These are phyloP conservation scores for Acanthosepion lycidas DNA, from an alignment of 2,888 invertebrate genomes.

Conservation along the genomic window DNA sequence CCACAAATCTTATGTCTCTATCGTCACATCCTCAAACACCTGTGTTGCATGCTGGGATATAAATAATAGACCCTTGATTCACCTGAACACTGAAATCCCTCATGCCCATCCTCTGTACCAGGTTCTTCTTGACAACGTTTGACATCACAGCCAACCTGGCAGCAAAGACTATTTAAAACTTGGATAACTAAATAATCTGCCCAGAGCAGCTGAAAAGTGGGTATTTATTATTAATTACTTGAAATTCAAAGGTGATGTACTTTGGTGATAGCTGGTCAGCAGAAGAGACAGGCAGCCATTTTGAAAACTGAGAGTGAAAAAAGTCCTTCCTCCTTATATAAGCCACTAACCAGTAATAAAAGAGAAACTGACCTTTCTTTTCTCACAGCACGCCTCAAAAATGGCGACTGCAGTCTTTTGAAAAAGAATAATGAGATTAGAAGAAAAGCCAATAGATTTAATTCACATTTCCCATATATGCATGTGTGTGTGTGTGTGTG, in stretches of 20 bases:
- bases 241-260: not conserved
- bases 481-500: too few species aligned
- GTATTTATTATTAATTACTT: not conserved
- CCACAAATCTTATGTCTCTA: not conserved
- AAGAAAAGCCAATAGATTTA: too few species aligned
- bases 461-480: too few species aligned
- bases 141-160: not conserved
- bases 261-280: not conserved
- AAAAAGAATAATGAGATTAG: too few species aligned
- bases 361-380: too few species aligned
- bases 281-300: not conserved
- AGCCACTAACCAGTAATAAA: too few species aligned
- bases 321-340: too few species aligned
- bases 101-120: not conserved
- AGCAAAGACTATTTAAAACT: not conserved
- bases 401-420: too few species aligned
- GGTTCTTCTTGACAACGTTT: not conserved
- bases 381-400: too few species aligned
- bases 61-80: not conserved
- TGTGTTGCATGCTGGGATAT: not conserved
- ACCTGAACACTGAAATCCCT: too few species aligned
- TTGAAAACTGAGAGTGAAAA: not conserved
- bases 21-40: not conserved
- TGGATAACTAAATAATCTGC: not conserved
- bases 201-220: not conserved